Evolutionary conservation across 2,797 vertebrate genomes (phyloP), one percentile per base, ranked within the genome.

Genomic region (Diceros bicornis): DNA sequence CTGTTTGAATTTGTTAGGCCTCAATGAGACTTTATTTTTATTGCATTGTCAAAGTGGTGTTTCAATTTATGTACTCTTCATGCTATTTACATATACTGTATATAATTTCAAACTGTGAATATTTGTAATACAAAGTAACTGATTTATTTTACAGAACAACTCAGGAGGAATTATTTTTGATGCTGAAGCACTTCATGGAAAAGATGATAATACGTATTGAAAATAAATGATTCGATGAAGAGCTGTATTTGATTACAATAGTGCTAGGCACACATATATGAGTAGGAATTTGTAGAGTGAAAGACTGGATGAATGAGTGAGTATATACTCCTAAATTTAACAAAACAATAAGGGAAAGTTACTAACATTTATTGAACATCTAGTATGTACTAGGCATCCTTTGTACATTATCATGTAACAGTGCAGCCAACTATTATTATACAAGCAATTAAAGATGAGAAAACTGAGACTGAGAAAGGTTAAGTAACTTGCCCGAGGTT

Each of bases 91-190:
- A 37, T 69, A 59, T 50, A 66, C 17, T 29, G 29, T 52, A 75
- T 7, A 71, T 81, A 77, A 77, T 62, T 47, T 64, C 21, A 61
- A 91, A 37, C 61, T 69, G 9, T 50, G 32, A 77, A 37, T 77
- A 50, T 47, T 91, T 84, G 64, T 77, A 57, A 52, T 64, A 78
- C 59, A 23, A 72, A 87, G 50, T 66, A 74, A 52, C 50, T 64
- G 9, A 95, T 69, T 78, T 61, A 27, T 64, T 78, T 96, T 82
- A 57, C 23, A 83, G 74, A 81, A 25, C 29, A 82, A 69, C 77
- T 74, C 1, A 16, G 59, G 75, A 82, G 27, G n/a, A 75, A 61
- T 68, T 71, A 74, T 52, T 68, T 96, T 83, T 75, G 61, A 68
- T n/a, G 59, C 25, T 61, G 34, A 41, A 25, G 9, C 17, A 81